phyloP scores from a whole-genome alignment of 1,140 invertebrate genomes.

The Bactericera cockerelli region DNA sequence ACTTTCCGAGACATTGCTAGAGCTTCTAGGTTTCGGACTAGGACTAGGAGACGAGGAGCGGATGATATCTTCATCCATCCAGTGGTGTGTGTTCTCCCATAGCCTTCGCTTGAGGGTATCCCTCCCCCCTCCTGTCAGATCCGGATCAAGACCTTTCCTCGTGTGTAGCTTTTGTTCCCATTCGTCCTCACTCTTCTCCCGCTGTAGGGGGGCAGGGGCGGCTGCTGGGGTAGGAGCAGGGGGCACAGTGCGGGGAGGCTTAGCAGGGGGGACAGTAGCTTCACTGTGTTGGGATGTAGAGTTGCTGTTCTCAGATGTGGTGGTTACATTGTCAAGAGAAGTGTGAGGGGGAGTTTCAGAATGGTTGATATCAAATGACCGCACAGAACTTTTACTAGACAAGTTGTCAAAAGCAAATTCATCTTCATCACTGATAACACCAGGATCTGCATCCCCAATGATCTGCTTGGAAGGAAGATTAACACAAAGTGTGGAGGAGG shows the following conservation, averaged over 20 bases:
- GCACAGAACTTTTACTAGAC: slow-evolving; percentile 72
- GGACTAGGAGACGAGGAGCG: slow-evolving; percentile 4
- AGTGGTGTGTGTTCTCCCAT: background rate
- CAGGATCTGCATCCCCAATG: slow-evolving; percentile 63
- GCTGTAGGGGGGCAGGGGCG: slow-evolving; percentile 27
- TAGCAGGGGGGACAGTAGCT: slow-evolving; percentile 33
- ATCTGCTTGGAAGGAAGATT: slow-evolving; percentile 34
- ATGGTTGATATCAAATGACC: slow-evolving; percentile 48
- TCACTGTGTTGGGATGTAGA: slow-evolving; percentile 30
- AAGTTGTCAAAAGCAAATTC: slow-evolving; percentile 75
- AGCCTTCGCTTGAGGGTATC: slow-evolving; percentile 2
- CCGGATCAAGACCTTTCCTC: slow-evolving; percentile 2
- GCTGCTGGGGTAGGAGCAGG: slow-evolving; percentile 28
- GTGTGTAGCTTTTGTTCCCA: slow-evolving; percentile 70
- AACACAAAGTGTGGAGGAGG: background rate
- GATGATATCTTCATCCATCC: slow-evolving; percentile 1
- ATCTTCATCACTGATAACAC: slow-evolving; percentile 69
- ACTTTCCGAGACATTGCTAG: background rate
- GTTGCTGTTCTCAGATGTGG: slow-evolving; percentile 33
- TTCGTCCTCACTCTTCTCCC: slow-evolving; percentile 42
- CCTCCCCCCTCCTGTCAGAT: slow-evolving; percentile 9
- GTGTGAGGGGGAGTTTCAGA: background rate
- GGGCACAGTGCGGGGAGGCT: slow-evolving; percentile 34
- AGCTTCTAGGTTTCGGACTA: background rate
- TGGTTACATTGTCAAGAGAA: background rate